Percentiles rank a stretch among this genome's conserved stretches.
Evolutionary conservation across 2,797 vertebrate species (phyloP).

Genomic region (Carcharodon carcharias): DNA sequence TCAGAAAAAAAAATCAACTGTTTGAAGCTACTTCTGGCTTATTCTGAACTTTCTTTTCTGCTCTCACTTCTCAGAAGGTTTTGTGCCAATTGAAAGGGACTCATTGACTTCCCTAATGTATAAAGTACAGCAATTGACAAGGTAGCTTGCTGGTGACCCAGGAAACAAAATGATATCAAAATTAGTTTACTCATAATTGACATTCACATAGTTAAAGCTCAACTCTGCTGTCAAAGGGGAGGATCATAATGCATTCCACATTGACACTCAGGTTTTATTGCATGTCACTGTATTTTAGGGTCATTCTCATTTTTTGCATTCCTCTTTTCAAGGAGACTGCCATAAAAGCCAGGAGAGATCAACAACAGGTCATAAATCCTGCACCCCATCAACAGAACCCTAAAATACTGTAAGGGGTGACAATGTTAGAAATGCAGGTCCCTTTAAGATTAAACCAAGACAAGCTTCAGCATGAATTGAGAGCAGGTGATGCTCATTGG

Average conservation of each 20-base stretch:
- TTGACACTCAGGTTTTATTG: not conserved
- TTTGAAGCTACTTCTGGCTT: not conserved
- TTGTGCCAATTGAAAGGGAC: not conserved
- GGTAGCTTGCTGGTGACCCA: not conserved
- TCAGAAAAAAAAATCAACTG: not conserved
- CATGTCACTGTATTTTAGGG: not conserved
- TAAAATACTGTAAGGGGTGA: too few species aligned
- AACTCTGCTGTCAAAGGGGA: not conserved
- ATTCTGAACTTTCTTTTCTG: not conserved
- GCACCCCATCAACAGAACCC: too few species aligned
- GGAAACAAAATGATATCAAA: not conserved
- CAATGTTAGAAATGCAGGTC: too few species aligned
- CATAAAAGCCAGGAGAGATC: not conserved
- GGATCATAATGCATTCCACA: not conserved
- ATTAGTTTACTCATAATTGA: not conserved
- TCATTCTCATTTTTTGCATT: not conserved
- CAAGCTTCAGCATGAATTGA: too few species aligned
- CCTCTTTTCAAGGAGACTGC: not conserved
- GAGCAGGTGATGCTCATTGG: too few species aligned
- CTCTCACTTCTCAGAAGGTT: not conserved
- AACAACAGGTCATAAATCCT: not conserved
- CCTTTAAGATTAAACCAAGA: too few species aligned
- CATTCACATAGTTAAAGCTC: not conserved
- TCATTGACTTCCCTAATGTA: not conserved
- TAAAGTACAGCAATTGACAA: not conserved